A percentile compares a stretch with the other conserved stretches of the same genome.
These are phyloP conservation scores for Lethocerus indicus DNA, from an alignment of 1,140 invertebrate genomes.

Conservation along the genomic window DNA sequence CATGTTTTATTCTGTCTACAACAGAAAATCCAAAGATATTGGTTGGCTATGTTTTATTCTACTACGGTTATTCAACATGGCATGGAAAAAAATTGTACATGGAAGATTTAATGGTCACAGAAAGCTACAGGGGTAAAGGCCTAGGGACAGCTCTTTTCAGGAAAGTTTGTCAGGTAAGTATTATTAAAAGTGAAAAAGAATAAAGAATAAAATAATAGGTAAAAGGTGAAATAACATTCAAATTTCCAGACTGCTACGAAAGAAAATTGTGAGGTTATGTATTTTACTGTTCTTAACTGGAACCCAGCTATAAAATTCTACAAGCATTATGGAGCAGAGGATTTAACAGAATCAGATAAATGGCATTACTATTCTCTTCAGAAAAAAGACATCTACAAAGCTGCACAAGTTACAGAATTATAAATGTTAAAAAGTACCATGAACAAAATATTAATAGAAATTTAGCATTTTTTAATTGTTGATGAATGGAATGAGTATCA, in stretches of 20 bases:
- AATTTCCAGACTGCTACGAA: slow-evolving; percentile 35
- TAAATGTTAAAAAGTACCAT: too few species aligned
- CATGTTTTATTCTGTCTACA: background rate
- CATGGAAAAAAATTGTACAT: slow-evolving; percentile 51
- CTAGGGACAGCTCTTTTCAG: slow-evolving; percentile 52
- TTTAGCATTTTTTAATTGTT: too few species aligned
- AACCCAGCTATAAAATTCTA: slow-evolving; percentile 67
- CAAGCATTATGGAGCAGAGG: slow-evolving; percentile 39
- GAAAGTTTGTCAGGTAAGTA: slow-evolving; percentile 45
- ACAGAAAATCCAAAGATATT: background rate
- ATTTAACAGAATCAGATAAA: slow-evolving; percentile 45
- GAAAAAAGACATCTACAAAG: slow-evolving; percentile 5
- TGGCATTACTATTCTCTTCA: slow-evolving; percentile 42
- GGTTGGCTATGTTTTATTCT: slow-evolving; percentile 60
- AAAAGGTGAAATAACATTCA: background rate
- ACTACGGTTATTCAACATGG: slow-evolving; percentile 64
- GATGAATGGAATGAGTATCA: too few species aligned
- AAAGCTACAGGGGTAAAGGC: slow-evolving; percentile 38
- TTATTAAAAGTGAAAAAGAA: background rate
- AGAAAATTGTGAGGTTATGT: slow-evolving; percentile 36
- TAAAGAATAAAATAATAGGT: background rate
- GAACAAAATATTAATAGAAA: too few species aligned
- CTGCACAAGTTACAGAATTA: too few species aligned
- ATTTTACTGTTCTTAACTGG: slow-evolving; percentile 69
- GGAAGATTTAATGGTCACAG: slow-evolving; percentile 68